These are phyloP conservation scores for Dascyllus trimaculatus DNA, from an alignment of 2,113 vertebrate genomes.

Conservation along the genomic window DNA sequence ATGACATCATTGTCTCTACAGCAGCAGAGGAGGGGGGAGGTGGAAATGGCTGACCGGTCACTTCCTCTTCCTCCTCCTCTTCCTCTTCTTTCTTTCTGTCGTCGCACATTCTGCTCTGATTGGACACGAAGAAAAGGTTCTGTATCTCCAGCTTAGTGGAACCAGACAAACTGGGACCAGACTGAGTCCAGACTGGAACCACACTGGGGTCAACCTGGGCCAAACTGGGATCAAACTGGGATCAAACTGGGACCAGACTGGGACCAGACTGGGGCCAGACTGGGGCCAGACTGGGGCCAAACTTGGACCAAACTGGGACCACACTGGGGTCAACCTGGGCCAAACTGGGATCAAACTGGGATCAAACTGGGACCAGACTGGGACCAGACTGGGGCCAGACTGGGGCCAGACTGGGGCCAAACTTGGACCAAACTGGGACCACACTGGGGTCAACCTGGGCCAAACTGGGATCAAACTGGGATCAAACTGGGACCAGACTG, in stretches of 20 bases:
- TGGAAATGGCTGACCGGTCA: slow-evolving; percentile 14
- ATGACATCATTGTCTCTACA: slow-evolving; percentile 22
- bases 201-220: not conserved
- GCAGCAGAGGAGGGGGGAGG: slow-evolving; percentile 12
- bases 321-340: too few species aligned
- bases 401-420: too few species aligned
- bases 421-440: too few species aligned
- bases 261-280: not conserved
- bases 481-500: too few species aligned
- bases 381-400: not conserved
- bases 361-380: too few species aligned
- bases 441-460: too few species aligned
- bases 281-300: too few species aligned
- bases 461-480: too few species aligned
- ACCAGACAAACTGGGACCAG: not conserved
- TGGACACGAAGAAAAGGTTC: not conserved
- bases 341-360: too few species aligned
- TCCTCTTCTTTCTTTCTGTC: slow-evolving; percentile 8
- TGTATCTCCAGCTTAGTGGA: not conserved
- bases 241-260: too few species aligned
- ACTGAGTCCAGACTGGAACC: too few species aligned
- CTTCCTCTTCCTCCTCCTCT: slow-evolving; percentile 33
- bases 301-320: too few species aligned
- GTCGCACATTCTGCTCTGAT: slow-evolving; percentile 43
- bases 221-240: not conserved